Conservation (phyloP, 1,140 invertebrate species). For the Cotesia typhae region DNA sequence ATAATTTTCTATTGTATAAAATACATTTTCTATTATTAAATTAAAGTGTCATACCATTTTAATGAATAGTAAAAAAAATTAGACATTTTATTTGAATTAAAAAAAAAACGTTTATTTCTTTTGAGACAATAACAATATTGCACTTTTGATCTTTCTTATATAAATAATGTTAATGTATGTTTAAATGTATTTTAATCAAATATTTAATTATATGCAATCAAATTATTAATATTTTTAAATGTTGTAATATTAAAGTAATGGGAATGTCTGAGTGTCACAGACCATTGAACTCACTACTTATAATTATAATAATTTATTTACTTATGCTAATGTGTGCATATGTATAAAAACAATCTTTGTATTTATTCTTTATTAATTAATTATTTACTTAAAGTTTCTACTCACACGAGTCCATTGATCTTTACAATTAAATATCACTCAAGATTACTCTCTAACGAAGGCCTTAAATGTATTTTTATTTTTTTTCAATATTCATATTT, state of each 20-base stretch:
- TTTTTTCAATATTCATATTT: too few species aligned
- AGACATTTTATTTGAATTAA: background rate
- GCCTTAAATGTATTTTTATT: too few species aligned
- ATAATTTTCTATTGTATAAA: too few species aligned
- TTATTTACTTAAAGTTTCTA: background rate
- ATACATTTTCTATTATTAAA: too few species aligned
- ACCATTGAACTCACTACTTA: background rate
- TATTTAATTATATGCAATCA: background rate
- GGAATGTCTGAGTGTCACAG: background rate
- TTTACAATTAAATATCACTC: background rate
- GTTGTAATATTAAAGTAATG: background rate
- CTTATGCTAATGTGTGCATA: background rate
- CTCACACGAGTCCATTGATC: background rate
- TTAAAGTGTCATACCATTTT: too few species aligned
- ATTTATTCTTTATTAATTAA: background rate
- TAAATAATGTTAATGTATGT: background rate
- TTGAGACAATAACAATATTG: background rate
- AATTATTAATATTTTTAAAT: background rate
- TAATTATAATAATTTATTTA: background rate
- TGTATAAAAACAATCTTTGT: background rate
- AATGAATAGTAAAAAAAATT: too few species aligned
- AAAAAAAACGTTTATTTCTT: background rate
- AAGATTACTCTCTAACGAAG: too few species aligned
- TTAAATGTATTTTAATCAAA: constrained; percentile 1
- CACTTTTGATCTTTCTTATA: constrained; percentile 13